Conservation (phyloP, 2,888 invertebrate genomes). For the Carterocephalus palaemon region DNA sequence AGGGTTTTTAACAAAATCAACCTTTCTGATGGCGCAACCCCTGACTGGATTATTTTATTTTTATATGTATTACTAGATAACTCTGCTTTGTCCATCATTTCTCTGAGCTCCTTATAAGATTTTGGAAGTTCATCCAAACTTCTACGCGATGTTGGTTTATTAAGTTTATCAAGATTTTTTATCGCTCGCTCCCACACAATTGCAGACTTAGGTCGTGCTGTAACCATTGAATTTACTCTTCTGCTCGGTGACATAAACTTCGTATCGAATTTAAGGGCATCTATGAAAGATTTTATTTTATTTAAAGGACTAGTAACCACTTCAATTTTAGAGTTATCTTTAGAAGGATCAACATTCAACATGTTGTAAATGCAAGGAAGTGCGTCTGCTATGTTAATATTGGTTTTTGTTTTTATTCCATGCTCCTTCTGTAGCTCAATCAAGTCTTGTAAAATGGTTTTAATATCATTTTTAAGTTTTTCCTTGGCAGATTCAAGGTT, state of each 20-base stretch:
- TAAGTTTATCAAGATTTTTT: slow-evolving; percentile 44
- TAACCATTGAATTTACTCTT: slow-evolving; percentile 36
- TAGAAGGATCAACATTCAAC: slow-evolving; percentile 38
- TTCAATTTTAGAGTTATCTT: slow-evolving; percentile 22
- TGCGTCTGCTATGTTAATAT: slow-evolving; percentile 48
- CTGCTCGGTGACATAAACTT: slow-evolving; percentile 37
- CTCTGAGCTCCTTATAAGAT: slow-evolving; percentile 45
- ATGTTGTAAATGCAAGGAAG: slow-evolving; percentile 64
- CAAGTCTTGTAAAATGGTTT: slow-evolving; percentile 58
- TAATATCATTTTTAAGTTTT: slow-evolving; percentile 60
- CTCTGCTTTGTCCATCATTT: slow-evolving; percentile 44
- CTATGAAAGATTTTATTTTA: slow-evolving; percentile 49
- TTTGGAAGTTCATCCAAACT: slow-evolving; percentile 36
- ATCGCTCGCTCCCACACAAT: slow-evolving; percentile 59
- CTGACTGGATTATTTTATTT: slow-evolving; percentile 39
- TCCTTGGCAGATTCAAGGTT: slow-evolving; percentile 47
- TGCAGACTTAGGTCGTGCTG: slow-evolving; percentile 51
- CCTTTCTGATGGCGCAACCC: slow-evolving; percentile 46
- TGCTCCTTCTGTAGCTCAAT: slow-evolving; percentile 52
- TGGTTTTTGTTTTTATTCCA: slow-evolving; percentile 37
- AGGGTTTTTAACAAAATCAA: slow-evolving; percentile 53
- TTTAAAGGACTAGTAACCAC: slow-evolving; percentile 27
- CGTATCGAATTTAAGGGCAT: slow-evolving; percentile 47
- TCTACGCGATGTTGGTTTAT: slow-evolving; percentile 42
- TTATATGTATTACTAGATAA: slow-evolving; percentile 47